These are phyloP conservation scores for Anolis sagrei DNA, from an alignment of 2,113 vertebrate species.

Conservation along the genomic window DNA sequence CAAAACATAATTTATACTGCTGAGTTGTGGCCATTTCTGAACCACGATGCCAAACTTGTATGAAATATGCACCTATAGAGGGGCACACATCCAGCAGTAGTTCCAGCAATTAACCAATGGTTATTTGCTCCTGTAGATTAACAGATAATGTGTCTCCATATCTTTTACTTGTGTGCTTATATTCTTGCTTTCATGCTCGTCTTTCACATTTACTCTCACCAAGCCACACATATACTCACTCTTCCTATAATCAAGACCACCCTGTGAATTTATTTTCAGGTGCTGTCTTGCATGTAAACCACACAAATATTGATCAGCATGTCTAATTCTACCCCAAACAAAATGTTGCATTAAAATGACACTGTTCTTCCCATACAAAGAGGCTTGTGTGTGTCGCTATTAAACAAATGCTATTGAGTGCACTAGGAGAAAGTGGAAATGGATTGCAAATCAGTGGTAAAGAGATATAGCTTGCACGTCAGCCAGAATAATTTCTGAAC, in stretches of 20 bases:
- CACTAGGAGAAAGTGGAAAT: constrained; percentile 44
- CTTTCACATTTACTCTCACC: not conserved
- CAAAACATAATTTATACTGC: not conserved
- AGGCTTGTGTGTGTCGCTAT: constrained; percentile 25
- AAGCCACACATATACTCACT: not conserved
- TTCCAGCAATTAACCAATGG: not conserved
- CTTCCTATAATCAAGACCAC: not conserved
- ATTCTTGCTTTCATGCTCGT: not conserved
- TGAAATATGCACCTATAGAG: not conserved
- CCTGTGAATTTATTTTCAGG: not conserved
- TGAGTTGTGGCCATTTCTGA: not conserved
- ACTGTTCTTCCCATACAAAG: not conserved
- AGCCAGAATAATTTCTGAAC: constrained; percentile 58
- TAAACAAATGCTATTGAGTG: constrained; percentile 53
- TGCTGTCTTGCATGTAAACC: not conserved
- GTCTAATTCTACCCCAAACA: constrained; percentile 11
- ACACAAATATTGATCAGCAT: not conserved
- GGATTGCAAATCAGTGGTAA: constrained; percentile 56
- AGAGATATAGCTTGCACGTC: constrained; percentile 42
- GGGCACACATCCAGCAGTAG: no score
- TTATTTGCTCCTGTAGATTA: not conserved
- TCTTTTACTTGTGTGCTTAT: not conserved
- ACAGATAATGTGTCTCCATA: not conserved
- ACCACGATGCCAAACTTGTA: not conserved
- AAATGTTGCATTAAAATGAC: constrained; percentile 3